A percentile compares a stretch with the other conserved stretches of the same genome.
Conservation (phyloP, 2,888 invertebrate species). For the Pomacea canaliculata region DNA sequence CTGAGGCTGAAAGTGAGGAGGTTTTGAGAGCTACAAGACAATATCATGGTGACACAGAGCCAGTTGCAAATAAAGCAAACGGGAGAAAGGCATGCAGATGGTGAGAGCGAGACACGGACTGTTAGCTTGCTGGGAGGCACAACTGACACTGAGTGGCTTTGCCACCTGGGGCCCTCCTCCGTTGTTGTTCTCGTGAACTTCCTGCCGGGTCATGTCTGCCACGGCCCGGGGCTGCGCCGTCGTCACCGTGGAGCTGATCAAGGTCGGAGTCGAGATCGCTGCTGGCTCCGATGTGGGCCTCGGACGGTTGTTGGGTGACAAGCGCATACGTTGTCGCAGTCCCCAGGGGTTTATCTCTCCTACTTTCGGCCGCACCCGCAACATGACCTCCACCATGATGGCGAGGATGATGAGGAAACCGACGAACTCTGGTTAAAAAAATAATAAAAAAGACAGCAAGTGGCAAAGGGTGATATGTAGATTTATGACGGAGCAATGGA, state of each 20-base stretch:
- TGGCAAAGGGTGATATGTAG: not conserved
- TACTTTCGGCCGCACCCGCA: slow-evolving; percentile 41
- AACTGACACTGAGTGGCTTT: too few species aligned
- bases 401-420: slow-evolving; percentile 39
- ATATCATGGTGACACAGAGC: too few species aligned
- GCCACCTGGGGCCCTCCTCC: slow-evolving; percentile 19
- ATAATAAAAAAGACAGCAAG: not conserved
- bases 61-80: too few species aligned
- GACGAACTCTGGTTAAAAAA: slow-evolving; percentile 27
- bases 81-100: too few species aligned
- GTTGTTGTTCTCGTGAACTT: not conserved
- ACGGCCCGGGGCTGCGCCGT: not conserved
- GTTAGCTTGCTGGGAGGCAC: too few species aligned
- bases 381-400: slow-evolving; percentile 45
- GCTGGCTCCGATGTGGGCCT: not conserved
- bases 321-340: too few species aligned
- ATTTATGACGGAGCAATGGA: too few species aligned
- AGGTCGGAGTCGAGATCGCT: not conserved
- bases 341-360: not conserved
- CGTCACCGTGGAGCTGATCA: not conserved
- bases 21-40: too few species aligned
- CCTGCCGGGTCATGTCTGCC: not conserved
- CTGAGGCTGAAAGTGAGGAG: too few species aligned
- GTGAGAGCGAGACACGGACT: not conserved
- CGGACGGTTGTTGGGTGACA: not conserved